phyloP scores from a whole-genome alignment of 2,797 vertebrate genomes.

The Sternotherus odoratus region DNA sequence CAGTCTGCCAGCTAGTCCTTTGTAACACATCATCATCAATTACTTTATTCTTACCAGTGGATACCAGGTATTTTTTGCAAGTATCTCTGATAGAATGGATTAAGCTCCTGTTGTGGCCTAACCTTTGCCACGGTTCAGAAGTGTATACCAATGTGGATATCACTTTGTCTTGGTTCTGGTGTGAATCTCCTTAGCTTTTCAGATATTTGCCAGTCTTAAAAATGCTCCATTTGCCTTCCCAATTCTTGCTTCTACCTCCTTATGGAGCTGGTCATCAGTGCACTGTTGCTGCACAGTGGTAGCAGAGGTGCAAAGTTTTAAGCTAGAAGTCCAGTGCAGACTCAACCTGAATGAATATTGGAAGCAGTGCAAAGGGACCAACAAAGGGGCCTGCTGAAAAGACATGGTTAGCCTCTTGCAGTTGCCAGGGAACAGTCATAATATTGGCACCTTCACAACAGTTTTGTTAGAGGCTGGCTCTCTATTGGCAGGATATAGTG shows the following conservation, averaged over 20 bases:
- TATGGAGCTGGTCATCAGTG: background rate
- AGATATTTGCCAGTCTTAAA: background rate
- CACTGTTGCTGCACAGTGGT: background rate
- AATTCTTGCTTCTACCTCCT: background rate
- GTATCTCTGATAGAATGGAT: too few relatives aligned
- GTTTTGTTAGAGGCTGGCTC: background rate
- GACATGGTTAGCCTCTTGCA: background rate
- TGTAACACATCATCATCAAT: background rate
- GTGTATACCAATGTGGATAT: background rate
- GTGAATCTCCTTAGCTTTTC: background rate
- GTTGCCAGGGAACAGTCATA: background rate
- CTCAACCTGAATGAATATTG: background rate
- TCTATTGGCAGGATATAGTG: background rate
- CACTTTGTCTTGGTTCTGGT: background rate
- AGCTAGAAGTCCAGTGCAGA: background rate
- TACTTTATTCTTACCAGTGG: background rate
- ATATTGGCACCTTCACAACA: background rate
- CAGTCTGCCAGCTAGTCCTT: background rate
- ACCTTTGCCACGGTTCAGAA: background rate
- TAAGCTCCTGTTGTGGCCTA: background rate
- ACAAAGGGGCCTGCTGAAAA: background rate
- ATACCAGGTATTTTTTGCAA: too few relatives aligned
- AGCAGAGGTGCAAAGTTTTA: background rate
- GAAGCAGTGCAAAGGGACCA: background rate
- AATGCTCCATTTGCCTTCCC: background rate